Evolutionary conservation across 2,888 invertebrate species (phyloP), one percentile per base, ranked within the genome.

Genomic region (Neoascia interrupta): DNA sequence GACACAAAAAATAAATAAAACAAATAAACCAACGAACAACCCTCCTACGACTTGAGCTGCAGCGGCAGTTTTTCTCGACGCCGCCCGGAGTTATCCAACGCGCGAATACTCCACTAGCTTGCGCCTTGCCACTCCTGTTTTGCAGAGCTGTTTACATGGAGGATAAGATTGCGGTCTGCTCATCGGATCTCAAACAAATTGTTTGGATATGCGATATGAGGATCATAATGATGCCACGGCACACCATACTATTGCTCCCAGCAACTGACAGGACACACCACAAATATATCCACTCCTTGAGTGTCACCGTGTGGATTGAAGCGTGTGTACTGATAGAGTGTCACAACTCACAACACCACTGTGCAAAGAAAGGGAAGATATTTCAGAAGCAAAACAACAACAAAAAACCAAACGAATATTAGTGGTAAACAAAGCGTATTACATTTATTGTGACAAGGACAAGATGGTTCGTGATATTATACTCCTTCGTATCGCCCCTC

Each of bases 401-500:
- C 16, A 39, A 21, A 54, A 18, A 13, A 60, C 15, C 15, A 28
- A 53, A 76, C 28, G 49, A 53, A 70, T 61, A 70, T 70, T 61
- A 61, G 85, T 83, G 87, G 84, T 83, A 84, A 86, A 84, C 86
- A 86, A 84, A 85, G 85, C 86, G 84, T 85, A 85, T 84, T 84
- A 85, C 81, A 81, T 82, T 81, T 81, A 80, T 73, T 81, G 81
- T 75, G 81, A 81, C 85, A 85, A 85, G 83, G 83, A 84, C 85
- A 85, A 84, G 72, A 68, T 79, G 66, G 47, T 56, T 39, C 51
- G 45, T 41, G 37, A 43, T 51, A 64, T 51, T 58, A 60, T 64
- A 56, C 56, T 18, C 51, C 34, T 5, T n/a, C 23, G 16, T 39
- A 5, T 16, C 31, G 28, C 58, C 47, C 56, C 16, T n/a, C n/a